Evolutionary conservation across 1,140 invertebrate genomes (phyloP).

Genomic region (Papilio machaon): DNA sequence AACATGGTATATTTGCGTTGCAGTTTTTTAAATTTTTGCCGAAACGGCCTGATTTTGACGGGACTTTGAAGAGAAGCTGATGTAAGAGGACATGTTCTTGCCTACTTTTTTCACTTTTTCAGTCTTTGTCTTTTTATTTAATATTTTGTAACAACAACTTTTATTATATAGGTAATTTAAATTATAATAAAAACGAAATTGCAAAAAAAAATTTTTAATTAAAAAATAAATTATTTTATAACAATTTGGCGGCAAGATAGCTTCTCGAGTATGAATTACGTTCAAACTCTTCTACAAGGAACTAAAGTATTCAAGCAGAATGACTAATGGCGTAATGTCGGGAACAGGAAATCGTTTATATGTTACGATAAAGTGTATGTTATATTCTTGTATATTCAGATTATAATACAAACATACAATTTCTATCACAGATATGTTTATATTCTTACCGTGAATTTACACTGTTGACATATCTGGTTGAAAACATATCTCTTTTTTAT

Average conservation of each 20-base stretch:
- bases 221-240: constrained; percentile 70
- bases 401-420: constrained; percentile 1
- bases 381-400: constrained; percentile 3
- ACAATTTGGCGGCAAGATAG: constrained; percentile 79
- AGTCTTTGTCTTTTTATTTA: too few species aligned
- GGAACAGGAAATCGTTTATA: constrained; percentile 10
- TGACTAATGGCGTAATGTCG: constrained; percentile 36
- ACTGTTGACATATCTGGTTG: neutral
- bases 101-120: neutral
- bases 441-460: neutral
- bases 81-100: too few species aligned
- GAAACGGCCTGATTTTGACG: too few species aligned
- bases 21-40: too few species aligned
- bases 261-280: constrained; percentile 63
- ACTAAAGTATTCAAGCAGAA: constrained; percentile 57
- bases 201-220: constrained; percentile 60
- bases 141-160: neutral
- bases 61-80: too few species aligned
- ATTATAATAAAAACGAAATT: constrained; percentile 23
- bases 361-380: neutral
- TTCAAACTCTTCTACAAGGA: constrained; percentile 61
- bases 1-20: too few species aligned
- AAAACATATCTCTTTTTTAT: too few species aligned
- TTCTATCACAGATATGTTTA: neutral
- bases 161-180: constrained; percentile 35